A percentile compares a stretch with the other conserved stretches of the same genome.
phyloP scores from a whole-genome alignment of 2,113 vertebrate species.

The Caracal caracal region DNA sequence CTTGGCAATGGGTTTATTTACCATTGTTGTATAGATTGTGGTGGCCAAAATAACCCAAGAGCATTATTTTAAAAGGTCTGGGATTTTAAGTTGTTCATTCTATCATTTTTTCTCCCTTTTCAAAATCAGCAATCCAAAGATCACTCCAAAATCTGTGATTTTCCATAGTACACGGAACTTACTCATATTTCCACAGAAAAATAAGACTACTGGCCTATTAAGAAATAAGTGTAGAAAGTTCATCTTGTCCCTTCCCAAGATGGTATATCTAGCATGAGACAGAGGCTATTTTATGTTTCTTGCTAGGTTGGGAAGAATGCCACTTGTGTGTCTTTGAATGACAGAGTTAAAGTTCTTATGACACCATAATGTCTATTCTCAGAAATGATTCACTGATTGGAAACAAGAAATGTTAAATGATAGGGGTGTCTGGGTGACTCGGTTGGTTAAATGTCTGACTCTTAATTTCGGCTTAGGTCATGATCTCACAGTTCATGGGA shows the following conservation, averaged over 20 bases:
- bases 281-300: not conserved
- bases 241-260: not conserved
- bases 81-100: not conserved
- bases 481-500: too few species aligned
- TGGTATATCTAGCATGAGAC: not conserved
- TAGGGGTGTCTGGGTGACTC: not conserved
- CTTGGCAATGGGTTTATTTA: not conserved
- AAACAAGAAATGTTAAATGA: not conserved
- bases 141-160: not conserved
- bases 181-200: not conserved
- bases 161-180: not conserved
- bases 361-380: not conserved
- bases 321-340: not conserved
- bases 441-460: too few species aligned
- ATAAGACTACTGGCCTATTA: not conserved
- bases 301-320: not conserved
- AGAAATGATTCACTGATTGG: not conserved
- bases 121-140: not conserved
- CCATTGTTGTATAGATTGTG: not conserved
- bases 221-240: not conserved
- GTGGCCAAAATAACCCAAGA: not conserved
- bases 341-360: not conserved
- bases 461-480: too few species aligned
- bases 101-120: not conserved
- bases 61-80: not conserved